phyloP scores from a whole-genome alignment of 2,113 vertebrate genomes.

The Ammodytes marinus region DNA sequence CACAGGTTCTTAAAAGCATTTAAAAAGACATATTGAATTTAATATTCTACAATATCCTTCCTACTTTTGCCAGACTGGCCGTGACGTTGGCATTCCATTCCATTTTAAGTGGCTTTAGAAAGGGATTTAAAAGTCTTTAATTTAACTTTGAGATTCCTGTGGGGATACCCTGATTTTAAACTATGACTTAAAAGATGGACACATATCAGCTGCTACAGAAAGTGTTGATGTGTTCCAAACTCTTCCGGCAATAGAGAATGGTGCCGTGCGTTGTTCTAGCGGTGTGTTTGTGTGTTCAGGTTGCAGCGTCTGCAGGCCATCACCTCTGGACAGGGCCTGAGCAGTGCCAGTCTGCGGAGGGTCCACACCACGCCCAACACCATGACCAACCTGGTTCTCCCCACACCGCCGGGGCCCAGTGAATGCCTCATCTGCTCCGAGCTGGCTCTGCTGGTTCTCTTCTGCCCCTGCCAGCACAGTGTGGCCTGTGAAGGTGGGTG shows the following conservation, averaged over 20 bases:
- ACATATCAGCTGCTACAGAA: not conserved
- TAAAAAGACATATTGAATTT: too few relatives aligned
- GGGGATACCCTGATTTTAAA: too few relatives aligned
- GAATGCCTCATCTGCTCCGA: constrained; percentile 99
- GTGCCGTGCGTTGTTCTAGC: not conserved
- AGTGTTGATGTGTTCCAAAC: constrained; percentile 1
- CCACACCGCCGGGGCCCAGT: constrained; percentile 84
- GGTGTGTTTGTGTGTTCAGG: constrained; percentile 73
- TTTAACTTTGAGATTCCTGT: too few relatives aligned
- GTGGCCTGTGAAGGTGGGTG: constrained; percentile 95
- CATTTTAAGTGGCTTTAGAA: too few relatives aligned
- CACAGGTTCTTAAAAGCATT: too few relatives aligned
- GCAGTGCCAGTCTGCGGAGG: constrained; percentile 87
- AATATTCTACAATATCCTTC: too few relatives aligned
- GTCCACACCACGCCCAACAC: constrained; percentile 94
- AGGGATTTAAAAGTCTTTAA: too few relatives aligned
- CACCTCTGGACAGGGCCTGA: constrained; percentile 79
- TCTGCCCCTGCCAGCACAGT: constrained; percentile 96
- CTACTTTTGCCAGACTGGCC: too few relatives aligned
- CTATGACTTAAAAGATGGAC: not conserved
- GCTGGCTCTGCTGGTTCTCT: constrained; percentile 92
- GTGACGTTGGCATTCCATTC: too few relatives aligned
- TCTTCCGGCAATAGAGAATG: not conserved
- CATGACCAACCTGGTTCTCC: constrained; percentile 93
- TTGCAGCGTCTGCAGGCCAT: constrained; percentile 87